phyloP scores from a whole-genome alignment of 2,797 vertebrate genomes.

The Urosaurus nigricauda region DNA sequence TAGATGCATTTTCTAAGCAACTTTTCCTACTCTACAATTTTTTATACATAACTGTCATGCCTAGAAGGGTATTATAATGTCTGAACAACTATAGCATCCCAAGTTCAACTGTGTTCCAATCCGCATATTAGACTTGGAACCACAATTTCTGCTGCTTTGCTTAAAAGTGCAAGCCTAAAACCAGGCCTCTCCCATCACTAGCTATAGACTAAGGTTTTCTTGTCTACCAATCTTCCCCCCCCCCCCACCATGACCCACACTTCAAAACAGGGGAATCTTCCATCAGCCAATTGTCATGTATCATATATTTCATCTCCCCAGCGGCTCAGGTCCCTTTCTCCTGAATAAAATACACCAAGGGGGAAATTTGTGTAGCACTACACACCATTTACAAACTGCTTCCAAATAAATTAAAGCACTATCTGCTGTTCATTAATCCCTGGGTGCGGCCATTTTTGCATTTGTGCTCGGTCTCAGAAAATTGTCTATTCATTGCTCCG shows the following conservation, averaged over 20 bases:
- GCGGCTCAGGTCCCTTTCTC: neutral
- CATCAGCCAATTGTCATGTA: neutral
- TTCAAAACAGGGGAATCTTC: neutral
- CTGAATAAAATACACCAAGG: conserved; percentile 3
- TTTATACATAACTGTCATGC: neutral
- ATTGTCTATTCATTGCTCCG: neutral
- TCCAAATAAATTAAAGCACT: conserved; percentile 17
- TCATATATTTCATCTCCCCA: neutral
- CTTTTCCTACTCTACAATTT: neutral
- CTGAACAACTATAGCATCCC: neutral
- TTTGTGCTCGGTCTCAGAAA: neutral
- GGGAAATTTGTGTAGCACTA: neutral
- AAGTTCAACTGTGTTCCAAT: neutral
- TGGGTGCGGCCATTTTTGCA: neutral
- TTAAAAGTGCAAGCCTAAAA: neutral
- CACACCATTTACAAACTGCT: conserved; percentile 23
- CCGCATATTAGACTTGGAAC: neutral
- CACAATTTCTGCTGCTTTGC: neutral
- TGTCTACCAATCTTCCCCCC: neutral
- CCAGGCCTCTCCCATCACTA: neutral
- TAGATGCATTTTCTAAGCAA: neutral
- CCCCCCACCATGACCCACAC: neutral
- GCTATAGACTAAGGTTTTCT: neutral
- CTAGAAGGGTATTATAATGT: neutral
- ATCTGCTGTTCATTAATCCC: neutral